Conservation (phyloP, 2,888 invertebrate genomes). For the Mesoligia furuncula region DNA sequence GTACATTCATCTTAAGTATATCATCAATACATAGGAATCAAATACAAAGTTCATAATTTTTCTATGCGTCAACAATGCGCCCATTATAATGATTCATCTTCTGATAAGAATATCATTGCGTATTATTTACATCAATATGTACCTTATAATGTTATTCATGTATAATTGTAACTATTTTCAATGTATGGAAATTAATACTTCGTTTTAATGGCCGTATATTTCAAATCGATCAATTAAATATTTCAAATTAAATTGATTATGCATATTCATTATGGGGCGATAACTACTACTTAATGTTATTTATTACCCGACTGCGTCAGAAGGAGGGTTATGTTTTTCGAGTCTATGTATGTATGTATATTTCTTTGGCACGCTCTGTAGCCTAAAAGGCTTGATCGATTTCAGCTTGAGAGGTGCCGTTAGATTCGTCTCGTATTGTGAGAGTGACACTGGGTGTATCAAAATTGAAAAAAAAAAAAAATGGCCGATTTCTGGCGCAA, state of each 20-base stretch:
- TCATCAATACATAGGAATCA: neutral
- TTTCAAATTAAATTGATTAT: constrained; percentile 20
- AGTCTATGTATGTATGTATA: too few species aligned
- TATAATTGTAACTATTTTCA: constrained; percentile 9
- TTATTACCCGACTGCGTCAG: too few species aligned
- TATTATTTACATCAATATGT: constrained; percentile 33
- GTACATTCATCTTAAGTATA: neutral
- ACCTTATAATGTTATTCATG: constrained; percentile 23
- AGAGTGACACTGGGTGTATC: too few species aligned
- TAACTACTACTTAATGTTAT: neutral
- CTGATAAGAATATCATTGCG: neutral
- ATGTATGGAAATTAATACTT: constrained; percentile 29
- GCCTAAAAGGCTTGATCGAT: too few species aligned
- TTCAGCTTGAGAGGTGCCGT: too few species aligned
- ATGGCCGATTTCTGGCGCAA: too few species aligned
- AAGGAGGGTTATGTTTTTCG: too few species aligned
- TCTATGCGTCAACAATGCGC: neutral
- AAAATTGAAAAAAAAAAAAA: too few species aligned
- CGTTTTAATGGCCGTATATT: constrained; percentile 23
- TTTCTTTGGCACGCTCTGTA: too few species aligned
- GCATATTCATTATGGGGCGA: constrained; percentile 3
- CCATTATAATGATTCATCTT: neutral
- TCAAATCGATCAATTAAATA: constrained; percentile 21
- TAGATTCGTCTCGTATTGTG: too few species aligned
- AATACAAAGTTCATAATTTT: neutral